These are phyloP conservation scores for Gavia stellata DNA, from an alignment of 2,113 vertebrate genomes.

Conservation along the genomic window DNA sequence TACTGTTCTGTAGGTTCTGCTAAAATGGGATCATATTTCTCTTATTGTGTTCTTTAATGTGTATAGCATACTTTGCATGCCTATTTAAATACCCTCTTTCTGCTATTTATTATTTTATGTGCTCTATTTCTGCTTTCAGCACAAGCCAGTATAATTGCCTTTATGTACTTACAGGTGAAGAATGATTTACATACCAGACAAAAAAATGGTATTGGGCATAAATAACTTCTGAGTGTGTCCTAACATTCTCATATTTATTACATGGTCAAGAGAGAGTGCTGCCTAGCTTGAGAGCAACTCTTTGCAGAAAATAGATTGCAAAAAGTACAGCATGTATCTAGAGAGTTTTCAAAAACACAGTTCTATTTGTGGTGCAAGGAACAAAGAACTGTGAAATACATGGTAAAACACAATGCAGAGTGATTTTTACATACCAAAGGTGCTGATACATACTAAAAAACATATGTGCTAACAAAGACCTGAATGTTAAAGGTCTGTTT, in stretches of 20 bases:
- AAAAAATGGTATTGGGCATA: not conserved
- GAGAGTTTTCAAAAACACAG: constrained; percentile 27
- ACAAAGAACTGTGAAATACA: not conserved
- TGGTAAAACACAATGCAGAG: not conserved
- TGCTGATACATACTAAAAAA: not conserved
- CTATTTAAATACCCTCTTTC: not conserved
- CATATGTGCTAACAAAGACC: not conserved
- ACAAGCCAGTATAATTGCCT: not conserved
- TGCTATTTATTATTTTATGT: not conserved
- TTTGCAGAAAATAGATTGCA: not conserved
- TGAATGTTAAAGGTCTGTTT: not conserved
- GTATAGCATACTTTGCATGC: not conserved
- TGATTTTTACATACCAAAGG: not conserved
- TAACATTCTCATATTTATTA: not conserved
- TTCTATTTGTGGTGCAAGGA: not conserved
- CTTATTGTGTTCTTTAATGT: not conserved
- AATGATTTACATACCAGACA: not conserved
- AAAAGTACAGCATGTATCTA: not conserved
- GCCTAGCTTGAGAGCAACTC: not conserved
- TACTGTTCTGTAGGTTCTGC: not conserved
- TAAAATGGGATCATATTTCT: not conserved
- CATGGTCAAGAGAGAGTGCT: not conserved
- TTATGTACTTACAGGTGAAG: not conserved
- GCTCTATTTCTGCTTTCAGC: not conserved
- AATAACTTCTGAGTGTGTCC: not conserved